A percentile compares a stretch with the other conserved stretches of the same genome.
Conservation (phyloP, 2,113 vertebrate genomes). For the human region DNA sequence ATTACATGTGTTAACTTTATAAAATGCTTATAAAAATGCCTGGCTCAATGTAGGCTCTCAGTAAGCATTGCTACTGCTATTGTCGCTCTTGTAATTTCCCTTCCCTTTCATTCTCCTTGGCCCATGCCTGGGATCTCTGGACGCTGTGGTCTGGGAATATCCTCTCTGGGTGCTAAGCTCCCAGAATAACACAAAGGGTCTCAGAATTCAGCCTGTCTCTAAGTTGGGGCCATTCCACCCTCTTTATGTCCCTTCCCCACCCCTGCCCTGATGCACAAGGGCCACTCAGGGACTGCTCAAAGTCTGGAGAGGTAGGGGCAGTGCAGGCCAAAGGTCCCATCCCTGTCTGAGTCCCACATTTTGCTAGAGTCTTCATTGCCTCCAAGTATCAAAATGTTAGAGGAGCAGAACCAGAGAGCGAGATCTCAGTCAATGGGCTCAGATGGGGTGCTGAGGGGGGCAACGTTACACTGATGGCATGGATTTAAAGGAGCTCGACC, state of each 20-base stretch:
- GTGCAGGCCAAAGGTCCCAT: neutral
- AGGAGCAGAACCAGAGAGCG: neutral
- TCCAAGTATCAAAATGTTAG: neutral
- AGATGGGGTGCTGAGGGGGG: fast-evolving
- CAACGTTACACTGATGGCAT: neutral
- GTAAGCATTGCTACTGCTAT: neutral
- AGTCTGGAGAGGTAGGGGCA: neutral
- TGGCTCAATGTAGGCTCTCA: neutral
- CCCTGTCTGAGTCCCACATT: neutral
- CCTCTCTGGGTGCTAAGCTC: fast-evolving
- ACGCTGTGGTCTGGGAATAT: neutral
- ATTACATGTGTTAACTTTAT: neutral
- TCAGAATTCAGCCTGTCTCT: neutral
- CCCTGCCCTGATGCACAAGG: neutral
- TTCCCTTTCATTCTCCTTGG: neutral
- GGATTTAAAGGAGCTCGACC: neutral
- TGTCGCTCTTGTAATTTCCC: no score
- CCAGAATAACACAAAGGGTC: neutral
- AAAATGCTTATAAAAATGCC: neutral
- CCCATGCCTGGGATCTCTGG: neutral
- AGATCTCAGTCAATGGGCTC: neutral
- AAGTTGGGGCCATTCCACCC: neutral
- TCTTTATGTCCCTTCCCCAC: fast-evolving
- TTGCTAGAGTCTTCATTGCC: neutral
- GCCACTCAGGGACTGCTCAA: neutral